Conservation (phyloP, 1,140 invertebrate species). For the Tetraneura akinire region DNA sequence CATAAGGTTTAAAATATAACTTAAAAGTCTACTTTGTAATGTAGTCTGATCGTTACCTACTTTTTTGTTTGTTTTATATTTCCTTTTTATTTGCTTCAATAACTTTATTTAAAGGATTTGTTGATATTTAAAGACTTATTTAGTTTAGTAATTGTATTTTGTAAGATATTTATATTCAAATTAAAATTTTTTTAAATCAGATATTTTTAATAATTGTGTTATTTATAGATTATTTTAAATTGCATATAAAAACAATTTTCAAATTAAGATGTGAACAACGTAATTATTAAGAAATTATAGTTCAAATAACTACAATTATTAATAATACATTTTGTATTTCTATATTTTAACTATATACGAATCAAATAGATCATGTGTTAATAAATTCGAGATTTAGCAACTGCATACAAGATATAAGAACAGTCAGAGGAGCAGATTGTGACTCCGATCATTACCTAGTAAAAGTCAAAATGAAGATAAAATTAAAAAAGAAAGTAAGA, state of each 20-base stretch:
- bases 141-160: background rate
- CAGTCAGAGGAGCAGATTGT: background rate
- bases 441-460: background rate
- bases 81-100: constrained; percentile 37
- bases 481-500: background rate
- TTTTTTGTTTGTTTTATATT: constrained; percentile 35
- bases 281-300: too few relatives aligned
- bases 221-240: too few relatives aligned
- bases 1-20: constrained; percentile 2
- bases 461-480: constrained; percentile 7
- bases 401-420: background rate
- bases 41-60: constrained; percentile 46
- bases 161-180: background rate
- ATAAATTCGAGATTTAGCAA: background rate
- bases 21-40: constrained; percentile 31
- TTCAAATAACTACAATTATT: too few relatives aligned
- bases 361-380: constrained; percentile 6
- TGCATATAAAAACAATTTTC: too few relatives aligned
- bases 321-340: too few relatives aligned
- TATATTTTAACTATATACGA: too few relatives aligned
- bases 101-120: constrained; percentile 15
- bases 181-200: background rate
- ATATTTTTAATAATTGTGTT: too few relatives aligned
- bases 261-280: too few relatives aligned
- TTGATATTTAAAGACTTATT: background rate